Percentiles rank a stretch among this genome's conserved stretches.
Evolutionary conservation across 2,113 vertebrate genomes (phyloP).

Genomic region (Cochlearius cochlearius): DNA sequence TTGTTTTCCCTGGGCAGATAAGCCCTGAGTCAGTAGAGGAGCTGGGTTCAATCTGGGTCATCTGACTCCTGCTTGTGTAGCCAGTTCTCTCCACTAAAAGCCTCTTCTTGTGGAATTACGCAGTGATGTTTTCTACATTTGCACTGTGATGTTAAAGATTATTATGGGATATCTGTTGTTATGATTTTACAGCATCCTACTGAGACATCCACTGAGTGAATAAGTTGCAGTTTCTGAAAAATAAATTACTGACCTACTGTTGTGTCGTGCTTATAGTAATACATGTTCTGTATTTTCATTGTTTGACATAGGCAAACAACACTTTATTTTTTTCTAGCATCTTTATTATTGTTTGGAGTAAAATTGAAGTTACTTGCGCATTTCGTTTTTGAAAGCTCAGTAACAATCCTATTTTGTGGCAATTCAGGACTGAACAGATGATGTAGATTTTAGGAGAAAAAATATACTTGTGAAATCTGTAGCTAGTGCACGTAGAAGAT

Average conservation of each 20-base stretch:
- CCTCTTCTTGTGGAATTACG: background rate
- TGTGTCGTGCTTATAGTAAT: background rate
- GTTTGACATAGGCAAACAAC: background rate
- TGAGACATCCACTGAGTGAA: background rate
- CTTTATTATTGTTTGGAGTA: background rate
- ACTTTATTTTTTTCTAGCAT: background rate
- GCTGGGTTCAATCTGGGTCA: slow-evolving; percentile 26
- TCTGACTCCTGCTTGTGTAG: background rate
- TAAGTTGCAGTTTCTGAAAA: background rate
- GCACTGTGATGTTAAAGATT: background rate
- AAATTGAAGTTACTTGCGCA: background rate
- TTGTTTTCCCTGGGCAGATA: slow-evolving; percentile 43
- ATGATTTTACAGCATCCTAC: background rate
- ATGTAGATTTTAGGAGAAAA: background rate
- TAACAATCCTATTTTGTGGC: background rate
- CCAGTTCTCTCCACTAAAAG: background rate
- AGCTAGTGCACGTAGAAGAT: background rate
- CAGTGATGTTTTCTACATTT: background rate
- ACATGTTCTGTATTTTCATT: background rate
- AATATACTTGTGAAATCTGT: background rate
- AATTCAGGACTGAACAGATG: background rate
- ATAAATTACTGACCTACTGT: background rate
- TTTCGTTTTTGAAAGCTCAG: background rate
- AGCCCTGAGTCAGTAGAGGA: background rate
- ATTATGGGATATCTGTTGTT: slow-evolving; percentile 22